Base-by-base conservation (phyloP, 2,113 vertebrate genomes). In the Cyphomyrus discorhynchus region DNA sequence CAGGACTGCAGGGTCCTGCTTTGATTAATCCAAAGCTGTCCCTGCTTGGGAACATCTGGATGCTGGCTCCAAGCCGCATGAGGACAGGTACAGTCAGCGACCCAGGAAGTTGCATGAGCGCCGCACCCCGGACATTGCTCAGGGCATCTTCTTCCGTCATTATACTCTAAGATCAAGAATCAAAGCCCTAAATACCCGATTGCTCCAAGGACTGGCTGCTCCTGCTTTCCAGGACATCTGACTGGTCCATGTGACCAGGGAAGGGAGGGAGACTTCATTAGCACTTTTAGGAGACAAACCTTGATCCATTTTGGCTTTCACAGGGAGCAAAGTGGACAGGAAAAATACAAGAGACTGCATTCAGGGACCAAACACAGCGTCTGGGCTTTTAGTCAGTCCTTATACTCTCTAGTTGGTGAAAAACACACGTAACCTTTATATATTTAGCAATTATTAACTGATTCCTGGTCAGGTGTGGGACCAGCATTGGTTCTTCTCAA, bases 1-100 rank as follows among this genome's bases (percentile, higher is more conserved):
- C 90, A 90, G 93, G 86, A 90, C 93, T 93, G 92, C 93, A 91
- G 89, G 88, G 0, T 82, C 88, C 3, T 91, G 91, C 93, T 92
- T 93, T 93, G 90, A 92, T 91, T 92, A 87, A 50, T 53, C 35
- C 13, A 21, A 86, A 47, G 17, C 42, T 70, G 82, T 15, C 31
- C 89, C 15, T 56, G n/a, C 21, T 42, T 45, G 42, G 42, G 7
- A 46, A 83, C 39, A 83, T 83, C 80, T 83, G 80, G 31, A 84
- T 47, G 42, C 24, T 47, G 39, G 42, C 0, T 84, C 19, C 82
- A 47, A 47, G 0, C 45, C 45, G 0, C 42, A 46, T 46, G 45
- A 46, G 42, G 19, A 84, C 82, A 46, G 21, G 39, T 84, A 13
- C 19, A 13, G n/a, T 39, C 35, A 77, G 31, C 17, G 3, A 15